Evolutionary conservation across 1,140 invertebrate genomes (phyloP), one percentile per base, ranked within the genome.

Genomic region (Camponotus floridanus): DNA sequence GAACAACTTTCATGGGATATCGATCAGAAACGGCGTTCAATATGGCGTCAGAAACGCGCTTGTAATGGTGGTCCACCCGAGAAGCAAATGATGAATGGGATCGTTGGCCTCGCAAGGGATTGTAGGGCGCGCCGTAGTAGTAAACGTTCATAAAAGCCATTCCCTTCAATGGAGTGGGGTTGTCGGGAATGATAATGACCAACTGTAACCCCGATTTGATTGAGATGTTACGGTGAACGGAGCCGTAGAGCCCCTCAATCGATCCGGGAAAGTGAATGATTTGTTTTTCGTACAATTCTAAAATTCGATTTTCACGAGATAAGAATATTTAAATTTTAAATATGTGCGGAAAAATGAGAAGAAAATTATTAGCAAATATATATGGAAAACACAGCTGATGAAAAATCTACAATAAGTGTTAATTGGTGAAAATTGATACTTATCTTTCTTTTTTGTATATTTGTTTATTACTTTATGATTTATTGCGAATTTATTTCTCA

Each of bases 41-140:
- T 73, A 88, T 90, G 88, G 87, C 87, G 87, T 55, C 85, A 65
- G 21, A 21, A 61, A 62, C 9, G 31, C 65, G 76, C n/a, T 36
- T 48, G 31, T 70, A 9, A 45, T 45, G 42, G 42, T 13, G 42
- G 42, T 45, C 42, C 42, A 45, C 42, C 42, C 8, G 48, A 51
- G 48, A 15, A 8, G 76, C n/a, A 11, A 55, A 21, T 13, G 86
- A 84, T 73, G 87, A 88, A 88, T 79, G 85, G 87, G 67, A 84
- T 88, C 73, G 33, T 88, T 88, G 81, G 13, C 71, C 68, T 68
- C 51, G 18, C 42, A 8, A 11, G n/a, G 31, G 21, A 67, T 80
- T 76, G 31, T 57, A 76, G 45, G 45, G 21, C 55, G 85, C n/a
- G 36, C 31, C 39, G 45, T 42, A 88, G 18, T 36, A 1, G 67